Conservation (phyloP, 2,888 invertebrate genomes). For the Apamea anceps region DNA sequence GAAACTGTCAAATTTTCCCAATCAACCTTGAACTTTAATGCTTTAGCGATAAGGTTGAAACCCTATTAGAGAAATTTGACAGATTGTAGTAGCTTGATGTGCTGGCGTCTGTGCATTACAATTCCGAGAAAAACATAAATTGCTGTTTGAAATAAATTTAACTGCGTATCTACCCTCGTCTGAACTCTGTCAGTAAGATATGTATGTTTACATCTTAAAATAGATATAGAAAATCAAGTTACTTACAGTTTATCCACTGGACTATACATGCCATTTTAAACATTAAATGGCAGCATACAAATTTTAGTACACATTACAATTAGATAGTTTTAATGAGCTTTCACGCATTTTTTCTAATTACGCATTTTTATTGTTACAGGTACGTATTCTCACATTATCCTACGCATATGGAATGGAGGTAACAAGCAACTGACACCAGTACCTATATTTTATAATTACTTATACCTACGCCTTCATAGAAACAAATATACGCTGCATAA, state of each 20-base stretch:
- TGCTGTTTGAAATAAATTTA: background rate
- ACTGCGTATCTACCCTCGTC: background rate
- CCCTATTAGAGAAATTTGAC: no score
- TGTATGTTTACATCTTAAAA: background rate
- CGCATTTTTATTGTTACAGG: conserved; percentile 18
- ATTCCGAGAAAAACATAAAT: background rate
- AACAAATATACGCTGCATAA: background rate
- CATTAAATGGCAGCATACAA: background rate
- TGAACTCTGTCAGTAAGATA: background rate
- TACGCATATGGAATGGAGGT: background rate
- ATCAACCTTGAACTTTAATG: no score
- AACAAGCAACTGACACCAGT: background rate
- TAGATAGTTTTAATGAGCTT: background rate
- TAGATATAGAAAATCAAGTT: background rate
- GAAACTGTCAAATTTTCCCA: no score
- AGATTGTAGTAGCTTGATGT: no score
- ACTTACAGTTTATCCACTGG: background rate
- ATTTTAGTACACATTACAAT: background rate
- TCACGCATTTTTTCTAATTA: background rate
- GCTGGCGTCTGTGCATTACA: no score
- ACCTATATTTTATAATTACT: no score
- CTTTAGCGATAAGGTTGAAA: no score
- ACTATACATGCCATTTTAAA: no score
- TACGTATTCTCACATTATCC: background rate
- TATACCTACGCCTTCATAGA: background rate